Evolutionary conservation across 2,888 invertebrate genomes (phyloP), one percentile per base, ranked within the genome.

Genomic region (Deladenus siricidicola): DNA sequence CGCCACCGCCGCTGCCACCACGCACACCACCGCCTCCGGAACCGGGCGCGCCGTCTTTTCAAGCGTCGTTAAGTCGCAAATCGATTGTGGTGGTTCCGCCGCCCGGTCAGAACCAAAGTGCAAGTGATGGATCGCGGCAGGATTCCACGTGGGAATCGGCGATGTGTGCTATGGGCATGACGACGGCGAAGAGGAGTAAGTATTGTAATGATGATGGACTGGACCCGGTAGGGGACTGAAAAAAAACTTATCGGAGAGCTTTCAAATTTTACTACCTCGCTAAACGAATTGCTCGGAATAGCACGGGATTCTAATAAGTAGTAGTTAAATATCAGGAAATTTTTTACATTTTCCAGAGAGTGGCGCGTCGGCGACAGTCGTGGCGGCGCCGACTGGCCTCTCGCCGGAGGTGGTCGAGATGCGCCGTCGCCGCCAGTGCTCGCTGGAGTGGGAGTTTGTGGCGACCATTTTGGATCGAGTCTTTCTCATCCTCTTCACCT

Each of bases 401-500:
- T 63, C 61, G 3, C 23, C 50, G 21, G 65, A 65, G 19, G 60
- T 66, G 29, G 21, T 59, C 21, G 23, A 29, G 10, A 66, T 70
- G 67, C 69, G 69, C 23, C 52, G 34, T 19, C 60, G 56, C 19
- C 63, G 74, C 4, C 74, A 77, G 55, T 75, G 73, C 60, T 72
- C 74, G 1, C 57, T 77, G 47, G 76, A 76, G 58, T 76, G 76
- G 76, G 76, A 76, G 58, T 72, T 77, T 47, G 63, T 76, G 54
- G 76, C 76, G 6, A 76, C 76, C 2, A 70, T 76, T n/a, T 58
- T 76, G 26, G 76, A 76, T 62, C 66, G 76, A 50, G 70, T 76
- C 62, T 67, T 76, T 0, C 66, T 76, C 28, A 70, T 77, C 54
- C 55, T 71, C 19, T 76, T 76, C 63, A 66, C 60, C 23, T 21